Percentiles rank a stretch among this genome's conserved stretches.
These are phyloP conservation scores for Myrmophylax atrothorax DNA, from an alignment of 2,113 vertebrate species.

Conservation along the genomic window DNA sequence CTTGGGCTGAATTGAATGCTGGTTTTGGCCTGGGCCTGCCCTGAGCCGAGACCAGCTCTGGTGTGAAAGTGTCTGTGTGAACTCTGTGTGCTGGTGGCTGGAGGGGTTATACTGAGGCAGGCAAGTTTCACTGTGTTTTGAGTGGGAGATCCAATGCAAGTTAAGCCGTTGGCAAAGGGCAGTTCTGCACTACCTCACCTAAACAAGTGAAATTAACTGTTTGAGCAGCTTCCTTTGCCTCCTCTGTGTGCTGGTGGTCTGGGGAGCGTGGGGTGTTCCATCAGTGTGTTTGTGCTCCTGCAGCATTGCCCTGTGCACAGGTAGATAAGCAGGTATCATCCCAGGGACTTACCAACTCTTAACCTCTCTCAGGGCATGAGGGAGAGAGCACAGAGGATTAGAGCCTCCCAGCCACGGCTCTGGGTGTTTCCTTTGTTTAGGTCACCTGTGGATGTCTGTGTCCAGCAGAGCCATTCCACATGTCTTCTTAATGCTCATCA, in stretches of 20 bases:
- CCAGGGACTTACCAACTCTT: not conserved
- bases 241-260: not conserved
- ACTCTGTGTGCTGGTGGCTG: not conserved
- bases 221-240: not conserved
- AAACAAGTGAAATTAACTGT: not conserved
- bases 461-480: not conserved
- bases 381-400: not conserved
- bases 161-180: not conserved
- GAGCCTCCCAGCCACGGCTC: not conserved
- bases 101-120: not conserved
- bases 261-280: too few relatives aligned
- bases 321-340: conserved; percentile 4
- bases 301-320: not conserved
- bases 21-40: not conserved
- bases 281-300: not conserved
- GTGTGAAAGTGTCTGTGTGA: not conserved
- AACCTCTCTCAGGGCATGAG: not conserved
- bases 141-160: not conserved
- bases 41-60: not conserved
- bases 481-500: rapidly evolving
- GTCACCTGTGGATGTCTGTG: not conserved
- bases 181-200: not conserved
- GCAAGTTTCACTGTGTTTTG: not conserved
- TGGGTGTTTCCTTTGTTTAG: not conserved
- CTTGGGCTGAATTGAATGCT: not conserved